phyloP scores from a whole-genome alignment of 2,797 vertebrate species.

The Cirrhinus molitorella region DNA sequence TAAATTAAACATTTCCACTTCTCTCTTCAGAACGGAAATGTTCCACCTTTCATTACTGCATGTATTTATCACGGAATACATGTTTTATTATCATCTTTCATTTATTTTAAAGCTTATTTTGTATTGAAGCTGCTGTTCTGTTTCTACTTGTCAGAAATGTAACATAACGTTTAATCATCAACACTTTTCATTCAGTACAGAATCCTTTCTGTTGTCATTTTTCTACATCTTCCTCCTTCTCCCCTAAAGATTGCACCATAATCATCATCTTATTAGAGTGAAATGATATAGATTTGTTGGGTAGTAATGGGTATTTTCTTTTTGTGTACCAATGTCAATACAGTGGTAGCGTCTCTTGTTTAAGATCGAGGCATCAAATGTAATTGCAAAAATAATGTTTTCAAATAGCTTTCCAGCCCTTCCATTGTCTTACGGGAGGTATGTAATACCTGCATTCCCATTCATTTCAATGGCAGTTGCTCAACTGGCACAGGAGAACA shows the following conservation, averaged over 20 bases:
- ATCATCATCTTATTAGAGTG: constrained; percentile 6
- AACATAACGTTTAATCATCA: neutral
- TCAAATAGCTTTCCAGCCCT: neutral
- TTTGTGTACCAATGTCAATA: neutral
- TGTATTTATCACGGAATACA: constrained; percentile 1
- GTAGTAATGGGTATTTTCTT: neutral
- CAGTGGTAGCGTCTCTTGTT: neutral
- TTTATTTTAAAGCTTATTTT: neutral
- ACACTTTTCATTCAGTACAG: neutral
- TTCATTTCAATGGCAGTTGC: neutral
- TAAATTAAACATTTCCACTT: neutral
- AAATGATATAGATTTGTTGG: neutral
- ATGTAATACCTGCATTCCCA: neutral
- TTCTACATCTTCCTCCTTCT: neutral
- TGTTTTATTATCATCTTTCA: neutral
- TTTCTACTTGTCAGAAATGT: neutral
- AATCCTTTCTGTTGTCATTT: neutral
- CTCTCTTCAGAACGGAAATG: neutral
- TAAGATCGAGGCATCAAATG: neutral
- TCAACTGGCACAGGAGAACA: neutral
- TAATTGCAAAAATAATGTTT: neutral
- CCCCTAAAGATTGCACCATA: neutral
- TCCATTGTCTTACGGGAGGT: neutral
- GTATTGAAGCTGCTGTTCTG: neutral
- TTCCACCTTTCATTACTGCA: neutral